These are phyloP conservation scores for Coryphaenoides rupestris DNA, from an alignment of 2,113 vertebrate genomes.

Conservation along the genomic window DNA sequence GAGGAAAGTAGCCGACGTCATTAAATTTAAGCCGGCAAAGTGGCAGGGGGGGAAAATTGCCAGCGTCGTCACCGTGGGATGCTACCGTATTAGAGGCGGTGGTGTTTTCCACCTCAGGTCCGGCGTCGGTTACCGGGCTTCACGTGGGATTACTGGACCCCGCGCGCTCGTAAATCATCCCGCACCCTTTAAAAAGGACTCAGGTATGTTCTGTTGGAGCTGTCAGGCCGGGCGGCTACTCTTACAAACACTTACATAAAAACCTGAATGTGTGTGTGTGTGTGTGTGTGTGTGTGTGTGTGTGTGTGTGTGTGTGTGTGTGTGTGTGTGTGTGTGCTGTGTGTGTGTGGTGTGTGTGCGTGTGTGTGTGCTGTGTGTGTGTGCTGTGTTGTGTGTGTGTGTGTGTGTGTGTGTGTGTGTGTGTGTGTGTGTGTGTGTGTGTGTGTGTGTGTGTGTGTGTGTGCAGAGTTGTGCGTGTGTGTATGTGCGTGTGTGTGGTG, in stretches of 20 bases:
- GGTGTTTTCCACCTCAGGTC: constrained; percentile 48
- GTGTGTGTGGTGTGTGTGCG: no score
- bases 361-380: no score
- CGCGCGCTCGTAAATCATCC: constrained; percentile 44
- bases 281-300: neutral
- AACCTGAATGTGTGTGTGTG: neutral
- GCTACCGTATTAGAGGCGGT: constrained; percentile 53
- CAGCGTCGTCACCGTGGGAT: constrained; percentile 32
- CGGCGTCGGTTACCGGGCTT: constrained; percentile 29
- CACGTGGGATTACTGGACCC: constrained; percentile 15
- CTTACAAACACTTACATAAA: constrained; percentile 29
- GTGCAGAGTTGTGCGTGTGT: neutral
- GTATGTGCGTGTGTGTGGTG: constrained; percentile 3
- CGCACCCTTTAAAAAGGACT: constrained; percentile 34
- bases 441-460: constrained; percentile 8
- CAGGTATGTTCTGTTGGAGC: constrained; percentile 33
- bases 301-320: no score
- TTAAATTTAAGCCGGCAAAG: constrained; percentile 54
- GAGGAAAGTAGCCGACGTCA: constrained; percentile 43
- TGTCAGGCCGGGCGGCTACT: constrained; percentile 30
- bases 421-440: no score
- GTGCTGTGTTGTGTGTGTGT: no score
- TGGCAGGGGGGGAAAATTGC: constrained; percentile 58
- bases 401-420: no score
- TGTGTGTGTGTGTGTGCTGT: no score